Percentiles rank a stretch among this genome's conserved stretches.
Conservation (phyloP, 2,113 vertebrate species). For the Heloderma charlesbogerti region DNA sequence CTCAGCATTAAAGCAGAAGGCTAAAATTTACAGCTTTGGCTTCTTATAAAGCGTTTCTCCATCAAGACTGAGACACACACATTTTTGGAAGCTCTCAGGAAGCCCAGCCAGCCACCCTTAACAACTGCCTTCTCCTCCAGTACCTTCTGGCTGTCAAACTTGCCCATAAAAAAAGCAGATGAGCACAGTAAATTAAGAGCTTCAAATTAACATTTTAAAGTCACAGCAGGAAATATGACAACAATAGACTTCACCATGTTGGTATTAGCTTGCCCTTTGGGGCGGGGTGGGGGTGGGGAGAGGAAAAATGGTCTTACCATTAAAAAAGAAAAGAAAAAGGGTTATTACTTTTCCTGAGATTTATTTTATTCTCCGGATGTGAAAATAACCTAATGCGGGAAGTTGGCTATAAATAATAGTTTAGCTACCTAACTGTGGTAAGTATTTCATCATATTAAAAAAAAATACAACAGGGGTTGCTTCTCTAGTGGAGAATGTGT, state of each 20-base stretch:
- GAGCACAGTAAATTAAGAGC: constrained; percentile 48
- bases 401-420: constrained; percentile 50
- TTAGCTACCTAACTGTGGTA: constrained; percentile 43
- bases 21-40: constrained; percentile 70
- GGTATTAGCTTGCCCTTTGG: constrained; percentile 46
- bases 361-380: constrained; percentile 47
- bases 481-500: constrained; percentile 29
- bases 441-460: constrained; percentile 14
- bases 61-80: constrained; percentile 45
- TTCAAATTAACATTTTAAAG: constrained; percentile 61
- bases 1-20: constrained; percentile 65
- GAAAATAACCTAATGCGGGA: constrained; percentile 40
- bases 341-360: constrained; percentile 55
- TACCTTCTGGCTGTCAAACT: constrained; percentile 40
- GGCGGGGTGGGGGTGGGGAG: background rate
- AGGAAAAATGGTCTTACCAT: constrained; percentile 46
- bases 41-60: constrained; percentile 54
- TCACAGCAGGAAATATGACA: constrained; percentile 64
- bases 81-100: constrained; percentile 62
- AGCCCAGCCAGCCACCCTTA: constrained; percentile 40
- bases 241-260: constrained; percentile 45
- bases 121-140: constrained; percentile 47
- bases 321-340: background rate
- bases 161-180: constrained; percentile 33
- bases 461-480: constrained; percentile 41